Base-by-base conservation (phyloP, 1,140 invertebrate genomes). In the Solenopsis fugax region DNA sequence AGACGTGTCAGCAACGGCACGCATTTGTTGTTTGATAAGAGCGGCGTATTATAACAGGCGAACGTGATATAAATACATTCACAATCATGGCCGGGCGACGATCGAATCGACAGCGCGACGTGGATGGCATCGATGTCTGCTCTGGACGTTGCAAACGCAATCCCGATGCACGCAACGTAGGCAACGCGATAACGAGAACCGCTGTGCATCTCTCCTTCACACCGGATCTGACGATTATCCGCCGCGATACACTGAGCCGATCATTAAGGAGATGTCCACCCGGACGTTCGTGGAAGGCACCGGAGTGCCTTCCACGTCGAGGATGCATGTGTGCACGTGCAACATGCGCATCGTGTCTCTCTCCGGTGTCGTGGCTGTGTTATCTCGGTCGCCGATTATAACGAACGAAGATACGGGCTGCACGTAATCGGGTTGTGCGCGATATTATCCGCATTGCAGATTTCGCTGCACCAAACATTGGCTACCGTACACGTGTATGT, bases 151-250 rank as follows among this genome's bases (percentile, higher is more conserved):
- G 52, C 24, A 9, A 52, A 77, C 50, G 34, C 62, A 52, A 45
- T 60, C 21, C 6, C 64, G 72, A 41, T 86, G 52, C 50, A 54
- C 54, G 67, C 54, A 48, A 77, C 78, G 80, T 56, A 87, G 52
- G 52, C 48, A 54, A 48, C 12, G 37, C 73, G 87, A 88, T 89
- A 89, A 89, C 80, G 58, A 88, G 87, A 89, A 37, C 24, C 24
- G 77, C 48, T 6, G 18, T 29, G 34, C 62, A 52, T 78, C 88
- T 87, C 64, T 67, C 87, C 87, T 18, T 37, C 67, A 48, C 75
- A 91, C 92, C 93, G 93, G 93, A 94, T 93, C 93, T 92, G 89
- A 93, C 87, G 89, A 93, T 94, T 93, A 93, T 93, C 91, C 91
- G 58, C 24, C 85, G 88, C 92, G 94, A 94, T 94, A 94, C 89